Conservation (phyloP, 2,888 invertebrate genomes). For the Synergus laeviventris region DNA sequence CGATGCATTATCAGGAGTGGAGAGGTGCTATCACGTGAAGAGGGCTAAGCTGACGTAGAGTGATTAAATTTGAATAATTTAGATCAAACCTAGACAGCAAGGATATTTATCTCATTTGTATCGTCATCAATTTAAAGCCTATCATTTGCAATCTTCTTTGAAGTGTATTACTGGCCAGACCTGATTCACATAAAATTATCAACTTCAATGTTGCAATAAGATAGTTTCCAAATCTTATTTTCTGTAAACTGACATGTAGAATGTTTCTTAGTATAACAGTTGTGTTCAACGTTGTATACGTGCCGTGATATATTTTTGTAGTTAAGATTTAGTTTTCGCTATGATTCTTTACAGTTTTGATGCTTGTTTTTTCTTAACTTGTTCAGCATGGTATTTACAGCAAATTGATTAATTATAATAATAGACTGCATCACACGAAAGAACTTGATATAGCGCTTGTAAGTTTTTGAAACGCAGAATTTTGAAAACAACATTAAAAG, state of each 20-base stretch:
- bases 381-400: constrained; percentile 70
- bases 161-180: not conserved
- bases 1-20: too few species aligned
- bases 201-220: not conserved
- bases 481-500: not conserved
- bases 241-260: not conserved
- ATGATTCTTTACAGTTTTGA: constrained; percentile 43
- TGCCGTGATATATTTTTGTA: constrained; percentile 18
- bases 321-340: constrained; percentile 18
- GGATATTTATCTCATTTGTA: not conserved
- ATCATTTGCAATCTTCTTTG: not conserved
- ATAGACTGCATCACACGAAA: constrained; percentile 35
- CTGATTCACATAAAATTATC: not conserved
- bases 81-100: not conserved
- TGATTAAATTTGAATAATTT: not conserved
- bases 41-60: not conserved
- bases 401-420: constrained; percentile 43
- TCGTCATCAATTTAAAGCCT: not conserved
- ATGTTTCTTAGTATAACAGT: not conserved
- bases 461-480: not conserved
- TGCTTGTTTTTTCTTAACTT: constrained; percentile 67
- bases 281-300: not conserved
- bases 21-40: not conserved
- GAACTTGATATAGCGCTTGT: not conserved
- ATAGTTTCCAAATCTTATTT: not conserved